Conservation (phyloP, 2,113 vertebrate genomes). For the Amphilophus citrinellus region DNA sequence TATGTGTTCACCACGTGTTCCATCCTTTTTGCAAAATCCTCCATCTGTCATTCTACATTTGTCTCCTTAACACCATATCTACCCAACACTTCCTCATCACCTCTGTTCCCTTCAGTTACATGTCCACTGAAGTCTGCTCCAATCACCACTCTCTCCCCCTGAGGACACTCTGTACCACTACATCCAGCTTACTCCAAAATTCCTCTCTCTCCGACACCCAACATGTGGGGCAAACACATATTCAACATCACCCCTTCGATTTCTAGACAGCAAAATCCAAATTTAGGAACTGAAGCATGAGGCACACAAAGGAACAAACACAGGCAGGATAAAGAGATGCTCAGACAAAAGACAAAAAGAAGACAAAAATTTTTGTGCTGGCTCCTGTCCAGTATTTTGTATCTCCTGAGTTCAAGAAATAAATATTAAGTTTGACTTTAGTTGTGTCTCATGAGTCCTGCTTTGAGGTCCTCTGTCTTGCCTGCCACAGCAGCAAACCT, state of each 20-base stretch:
- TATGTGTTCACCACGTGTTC: neutral
- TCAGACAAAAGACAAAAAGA: neutral
- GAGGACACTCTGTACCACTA: neutral
- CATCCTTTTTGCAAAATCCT: fast-evolving
- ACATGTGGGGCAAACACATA: neutral
- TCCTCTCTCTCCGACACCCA: neutral
- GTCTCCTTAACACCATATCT: neutral
- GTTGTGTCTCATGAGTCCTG: too few species aligned
- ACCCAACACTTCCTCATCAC: neutral
- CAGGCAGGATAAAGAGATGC: neutral
- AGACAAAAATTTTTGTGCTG: too few species aligned
- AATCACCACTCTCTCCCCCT: fast-evolving
- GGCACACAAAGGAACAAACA: neutral
- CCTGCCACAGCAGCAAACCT: too few species aligned
- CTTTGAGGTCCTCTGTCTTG: too few species aligned
- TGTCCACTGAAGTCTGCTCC: neutral
- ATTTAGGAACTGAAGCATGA: neutral
- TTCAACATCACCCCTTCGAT: fast-evolving
- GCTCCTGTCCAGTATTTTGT: too few species aligned
- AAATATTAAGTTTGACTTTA: too few species aligned
- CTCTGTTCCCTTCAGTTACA: neutral
- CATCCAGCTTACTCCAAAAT: neutral
- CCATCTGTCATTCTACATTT: neutral
- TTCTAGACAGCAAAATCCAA: neutral
- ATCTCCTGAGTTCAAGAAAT: too few species aligned